Evolutionary conservation across 2,113 vertebrate species (phyloP), one percentile per base, ranked within the genome.

Genomic region (Grammatotria lemairii): DNA sequence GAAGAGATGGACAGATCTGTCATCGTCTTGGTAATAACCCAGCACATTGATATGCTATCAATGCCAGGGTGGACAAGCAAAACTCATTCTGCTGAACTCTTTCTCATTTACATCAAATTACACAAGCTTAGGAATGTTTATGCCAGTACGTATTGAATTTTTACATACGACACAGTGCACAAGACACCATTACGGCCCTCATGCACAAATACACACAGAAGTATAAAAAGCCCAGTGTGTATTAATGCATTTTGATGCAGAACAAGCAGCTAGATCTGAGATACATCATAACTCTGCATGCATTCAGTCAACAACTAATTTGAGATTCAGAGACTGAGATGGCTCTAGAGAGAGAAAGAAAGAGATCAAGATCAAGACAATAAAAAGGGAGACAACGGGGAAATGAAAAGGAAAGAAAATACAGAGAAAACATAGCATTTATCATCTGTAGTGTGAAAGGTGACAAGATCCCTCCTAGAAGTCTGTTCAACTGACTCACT

Each of bases 261-360:
- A 84, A 86, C 19, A 73, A 80, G 79, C 84, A 85, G 55, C 78
- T 81, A 78, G 33, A 63, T 83, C 73, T 73, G 79, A 89, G 84
- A 78, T 45, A 83, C 85, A 83, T 85, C 42, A 53, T 86, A 84
- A 57, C 55, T 42, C 73, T 60, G 75, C 75, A 83, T 65, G 40
- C 42, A 8, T 88, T 86, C 55, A 84, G 45, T 91, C 80, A 89
- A 86, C 93, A 90, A 85, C 90, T 63, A 92, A 91, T 89, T 89
- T 89, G 90, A 90, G 83, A 91, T 89, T 88, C 88, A 88, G 83
- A 92, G 73, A 55, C 19, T 5, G 87, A 86, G 68, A 38, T 84
- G 80, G 75, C 82, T 26, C 23, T 31, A 78, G 45, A 78, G 70
- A 78, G 45, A 51, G 85, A 81, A 87, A 28, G 70, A 42, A 63